Evolutionary conservation across 2,888 invertebrate species (phyloP).

Genomic region (Pterostichus madidus): DNA sequence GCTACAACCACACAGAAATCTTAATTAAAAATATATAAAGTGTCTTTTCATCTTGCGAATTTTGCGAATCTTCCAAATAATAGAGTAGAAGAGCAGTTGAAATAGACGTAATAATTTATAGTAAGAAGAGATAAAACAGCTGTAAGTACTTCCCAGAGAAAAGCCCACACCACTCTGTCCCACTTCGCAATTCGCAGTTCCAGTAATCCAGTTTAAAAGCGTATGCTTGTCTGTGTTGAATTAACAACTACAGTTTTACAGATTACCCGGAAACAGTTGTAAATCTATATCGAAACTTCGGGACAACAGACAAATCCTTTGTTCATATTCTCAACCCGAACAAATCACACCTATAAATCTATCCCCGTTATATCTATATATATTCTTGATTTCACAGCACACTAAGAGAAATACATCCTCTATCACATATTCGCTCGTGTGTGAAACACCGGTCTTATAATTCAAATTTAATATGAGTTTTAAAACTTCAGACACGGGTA

Average conservation of each 20-base stretch:
- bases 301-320: slow-evolving; percentile 11
- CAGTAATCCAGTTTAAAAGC: slow-evolving; percentile 48
- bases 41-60: too few species aligned
- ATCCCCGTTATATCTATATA: not conserved
- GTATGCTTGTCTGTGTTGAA: slow-evolving; percentile 40
- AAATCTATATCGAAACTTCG: slow-evolving; percentile 17
- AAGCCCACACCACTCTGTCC: not conserved
- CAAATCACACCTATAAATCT: slow-evolving; percentile 11
- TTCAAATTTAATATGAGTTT: not conserved
- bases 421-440: not conserved
- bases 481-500: too few species aligned
- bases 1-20: too few species aligned
- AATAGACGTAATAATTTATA: slow-evolving; percentile 45
- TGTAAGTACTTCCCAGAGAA: slow-evolving; percentile 12
- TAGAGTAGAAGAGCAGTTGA: not conserved
- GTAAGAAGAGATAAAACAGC: slow-evolving; percentile 47
- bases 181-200: not conserved
- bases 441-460: not conserved
- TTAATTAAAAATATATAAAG: too few species aligned
- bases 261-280: slow-evolving; percentile 32
- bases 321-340: not conserved
- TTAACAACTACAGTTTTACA: slow-evolving; percentile 54
- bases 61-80: not conserved
- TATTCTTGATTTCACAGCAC: not conserved
- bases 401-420: too few species aligned